Conservation (phyloP, 2,797 vertebrate species). For the Xyrichtys novacula region DNA sequence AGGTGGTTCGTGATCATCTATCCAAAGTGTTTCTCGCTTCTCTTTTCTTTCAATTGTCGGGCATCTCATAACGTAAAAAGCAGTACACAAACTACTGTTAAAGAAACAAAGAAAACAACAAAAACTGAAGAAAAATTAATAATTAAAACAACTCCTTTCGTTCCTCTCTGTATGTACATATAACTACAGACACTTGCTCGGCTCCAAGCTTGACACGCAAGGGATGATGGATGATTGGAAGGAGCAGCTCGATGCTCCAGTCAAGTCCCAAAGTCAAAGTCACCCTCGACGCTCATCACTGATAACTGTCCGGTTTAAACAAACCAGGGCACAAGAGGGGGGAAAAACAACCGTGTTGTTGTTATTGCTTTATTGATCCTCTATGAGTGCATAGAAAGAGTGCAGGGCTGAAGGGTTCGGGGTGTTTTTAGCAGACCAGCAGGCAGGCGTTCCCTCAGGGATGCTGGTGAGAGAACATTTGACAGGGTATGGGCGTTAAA, state of each 20-base stretch:
- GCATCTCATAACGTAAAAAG: slow-evolving; percentile 83
- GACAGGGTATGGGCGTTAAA: slow-evolving; percentile 47
- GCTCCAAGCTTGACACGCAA: slow-evolving; percentile 87
- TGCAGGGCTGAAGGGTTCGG: slow-evolving; percentile 47
- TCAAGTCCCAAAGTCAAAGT: slow-evolving; percentile 54
- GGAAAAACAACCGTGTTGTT: slow-evolving; percentile 18
- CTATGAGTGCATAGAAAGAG: slow-evolving; percentile 46
- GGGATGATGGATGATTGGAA: slow-evolving; percentile 61
- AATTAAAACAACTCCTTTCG: slow-evolving; percentile 73
- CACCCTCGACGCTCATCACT: slow-evolving; percentile 50
- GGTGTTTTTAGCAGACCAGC: slow-evolving; percentile 66
- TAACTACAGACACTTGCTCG: slow-evolving; percentile 82
- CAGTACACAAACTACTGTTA: slow-evolving; percentile 82
- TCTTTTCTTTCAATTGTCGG: slow-evolving; percentile 70
- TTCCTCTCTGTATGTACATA: slow-evolving; percentile 82
- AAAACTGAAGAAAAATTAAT: slow-evolving; percentile 50
- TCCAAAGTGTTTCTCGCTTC: slow-evolving; percentile 55
- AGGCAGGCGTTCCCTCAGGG: slow-evolving; percentile 67
- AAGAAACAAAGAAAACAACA: slow-evolving; percentile 69
- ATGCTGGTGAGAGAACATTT: slow-evolving; percentile 67
- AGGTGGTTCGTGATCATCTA: slow-evolving; percentile 82
- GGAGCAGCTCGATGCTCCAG: slow-evolving; percentile 48
- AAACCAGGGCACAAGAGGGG: slow-evolving; percentile 39
- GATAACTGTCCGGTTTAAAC: slow-evolving; percentile 38
- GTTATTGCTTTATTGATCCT: slow-evolving; percentile 73